Base-by-base conservation (phyloP, 2,113 vertebrate genomes). In the Craseonycteris thonglongyai region DNA sequence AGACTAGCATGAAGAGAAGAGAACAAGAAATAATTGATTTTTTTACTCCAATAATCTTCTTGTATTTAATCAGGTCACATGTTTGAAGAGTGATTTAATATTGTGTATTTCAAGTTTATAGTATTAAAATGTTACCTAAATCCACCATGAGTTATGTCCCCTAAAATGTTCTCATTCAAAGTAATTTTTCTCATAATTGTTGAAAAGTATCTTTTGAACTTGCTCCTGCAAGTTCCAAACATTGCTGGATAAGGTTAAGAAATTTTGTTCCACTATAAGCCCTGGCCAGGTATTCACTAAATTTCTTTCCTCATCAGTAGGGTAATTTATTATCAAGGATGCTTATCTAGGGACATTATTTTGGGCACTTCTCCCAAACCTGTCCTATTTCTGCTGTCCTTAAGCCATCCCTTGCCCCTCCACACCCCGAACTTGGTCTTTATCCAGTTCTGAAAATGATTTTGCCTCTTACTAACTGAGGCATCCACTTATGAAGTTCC, bases 101-200 rank as follows among this genome's bases (percentile, higher is more conserved):
- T 58, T 95, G 7, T 68, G 15, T 91, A 84, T 94, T 91, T 89
- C 19, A 33, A 91, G 19, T 96, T 81, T 91, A 0, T 79, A 61
- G 71, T 95, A 95, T 76, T 91, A 90, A 95, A 94, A 35, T 93
- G 7, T 93, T 79, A 65, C 59, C 86, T 56, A 95, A 94, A 80
- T 90, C 7, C 21, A 72, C 26, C 11, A 71, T 47, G 35, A 93
- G 45, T 87, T 78, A 88, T 38, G 6, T 83, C 49, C 35, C 45
- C 49, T 79, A 65, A 86, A 84, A 75, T 91, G 49, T 88, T 94
- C 33, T 35, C 30, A 84, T 4, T 94, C 30, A 89, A 47, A 42
- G 59, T 88, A 75, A 78, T 74, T 68, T 59, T 49, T 61, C 58
- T 49, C 45, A 16, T 75, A 63, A 88, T 93, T 79, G 33, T 85